These are phyloP conservation scores for Acanthornis magna DNA, from an alignment of 2,797 vertebrate species.

Conservation along the genomic window DNA sequence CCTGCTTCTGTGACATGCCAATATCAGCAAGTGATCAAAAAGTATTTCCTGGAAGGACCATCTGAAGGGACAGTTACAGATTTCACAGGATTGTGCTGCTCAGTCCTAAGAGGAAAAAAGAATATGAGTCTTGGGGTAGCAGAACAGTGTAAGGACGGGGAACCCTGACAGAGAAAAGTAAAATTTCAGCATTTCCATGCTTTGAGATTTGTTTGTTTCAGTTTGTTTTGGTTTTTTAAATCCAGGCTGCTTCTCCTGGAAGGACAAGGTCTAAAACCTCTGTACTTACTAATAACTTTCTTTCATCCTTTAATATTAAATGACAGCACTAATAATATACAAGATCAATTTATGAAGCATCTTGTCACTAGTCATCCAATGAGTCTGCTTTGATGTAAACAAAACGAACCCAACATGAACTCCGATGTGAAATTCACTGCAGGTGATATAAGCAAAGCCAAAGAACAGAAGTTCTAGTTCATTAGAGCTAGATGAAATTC, in stretches of 20 bases:
- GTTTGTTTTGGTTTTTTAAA: not conserved
- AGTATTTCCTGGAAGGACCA: not conserved
- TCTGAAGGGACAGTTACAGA: not conserved
- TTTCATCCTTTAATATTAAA: constrained; percentile 23
- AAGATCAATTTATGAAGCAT: constrained; percentile 13
- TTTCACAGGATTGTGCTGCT: not conserved
- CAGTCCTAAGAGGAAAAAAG: not conserved
- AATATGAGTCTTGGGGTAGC: not conserved
- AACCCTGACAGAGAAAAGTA: not conserved
- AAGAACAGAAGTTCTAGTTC: not conserved
- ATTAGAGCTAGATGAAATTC: constrained; percentile 36
- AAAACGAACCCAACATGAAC: constrained; percentile 32
- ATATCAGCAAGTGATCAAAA: not conserved
- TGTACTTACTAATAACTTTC: not conserved
- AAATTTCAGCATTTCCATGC: not conserved
- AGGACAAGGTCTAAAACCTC: not conserved
- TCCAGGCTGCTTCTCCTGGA: not conserved
- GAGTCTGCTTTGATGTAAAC: constrained; percentile 26
- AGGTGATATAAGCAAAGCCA: constrained; percentile 11
- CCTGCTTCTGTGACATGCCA: not conserved
- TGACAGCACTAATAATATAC: constrained; percentile 6
- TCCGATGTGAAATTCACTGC: constrained; percentile 10
- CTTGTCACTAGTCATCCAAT: constrained; percentile 14
- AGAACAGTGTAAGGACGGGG: not conserved
- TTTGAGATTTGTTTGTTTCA: not conserved